phyloP scores from a whole-genome alignment of 2,797 vertebrate genomes.

The Siniperca undulata region DNA sequence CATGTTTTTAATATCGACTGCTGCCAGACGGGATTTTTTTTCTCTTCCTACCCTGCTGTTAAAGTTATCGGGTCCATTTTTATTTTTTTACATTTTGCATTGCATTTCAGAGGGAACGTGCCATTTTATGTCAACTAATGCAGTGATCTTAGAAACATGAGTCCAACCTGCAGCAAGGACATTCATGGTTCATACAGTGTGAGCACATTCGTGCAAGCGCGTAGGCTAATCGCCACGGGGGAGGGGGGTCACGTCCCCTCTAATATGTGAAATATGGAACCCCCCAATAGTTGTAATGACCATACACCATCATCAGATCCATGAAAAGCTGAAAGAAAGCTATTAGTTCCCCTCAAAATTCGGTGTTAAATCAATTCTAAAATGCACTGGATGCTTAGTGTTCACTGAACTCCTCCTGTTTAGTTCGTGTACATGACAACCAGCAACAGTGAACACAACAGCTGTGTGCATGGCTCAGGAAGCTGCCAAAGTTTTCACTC shows the following conservation, averaged over 20 bases:
- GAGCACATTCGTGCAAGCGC: conserved; percentile 10
- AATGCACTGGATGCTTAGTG: not conserved
- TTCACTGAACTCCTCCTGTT: not conserved
- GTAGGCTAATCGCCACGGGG: not conserved
- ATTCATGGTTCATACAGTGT: conserved; percentile 29
- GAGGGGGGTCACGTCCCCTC: conserved; percentile 15
- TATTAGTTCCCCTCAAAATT: not conserved
- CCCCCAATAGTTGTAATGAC: not conserved
- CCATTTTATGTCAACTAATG: conserved; percentile 14
- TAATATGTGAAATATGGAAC: not conserved
- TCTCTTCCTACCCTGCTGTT: conserved; percentile 74
- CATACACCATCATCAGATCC: not conserved
- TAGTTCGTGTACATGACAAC: not conserved
- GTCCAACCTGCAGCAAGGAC: conserved; percentile 38
- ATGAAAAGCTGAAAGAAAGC: not conserved
- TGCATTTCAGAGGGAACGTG: conserved; percentile 43
- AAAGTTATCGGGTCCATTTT: conserved; percentile 78
- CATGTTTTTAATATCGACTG: conserved; percentile 95
- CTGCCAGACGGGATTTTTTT: conserved; percentile 85
- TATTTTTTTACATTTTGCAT: conserved; percentile 7
- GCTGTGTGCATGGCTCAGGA: not conserved
- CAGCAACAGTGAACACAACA: conserved; percentile 3
- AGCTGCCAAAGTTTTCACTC: not conserved
- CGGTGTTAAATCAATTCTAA: not conserved
- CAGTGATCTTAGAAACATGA: conserved; percentile 25